Evolutionary conservation across 2,797 vertebrate species (phyloP), one percentile per base, ranked within the genome.

Genomic region (Gouania willdenowi): DNA sequence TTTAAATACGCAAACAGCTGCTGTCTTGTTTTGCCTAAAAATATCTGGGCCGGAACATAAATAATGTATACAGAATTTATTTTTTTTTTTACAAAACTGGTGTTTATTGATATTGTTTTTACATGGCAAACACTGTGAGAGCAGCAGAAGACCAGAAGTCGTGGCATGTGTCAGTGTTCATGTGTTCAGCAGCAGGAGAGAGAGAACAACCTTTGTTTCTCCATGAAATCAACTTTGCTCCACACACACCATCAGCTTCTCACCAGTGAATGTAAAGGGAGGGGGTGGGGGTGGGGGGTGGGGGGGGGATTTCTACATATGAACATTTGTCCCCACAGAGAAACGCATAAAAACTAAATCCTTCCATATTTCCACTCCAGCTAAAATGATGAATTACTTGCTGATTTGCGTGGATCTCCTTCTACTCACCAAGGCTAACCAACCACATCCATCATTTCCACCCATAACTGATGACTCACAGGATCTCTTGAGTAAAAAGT

Each of bases 41-140:
- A n/a, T n/a, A n/a, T n/a, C n/a, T n/a, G n/a, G n/a, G n/a, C n/a
- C n/a, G n/a, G n/a, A n/a, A n/a, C n/a, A n/a, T n/a, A n/a, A n/a
- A n/a, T n/a, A n/a, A n/a, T n/a, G n/a, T n/a, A n/a, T n/a, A n/a
- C n/a, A n/a, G n/a, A n/a, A n/a, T n/a, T n/a, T n/a, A n/a, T n/a
- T n/a, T n/a, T n/a, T n/a, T n/a, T n/a, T 20, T n/a, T n/a, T 20
- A 88, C 92, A 92, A 91, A 89, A 90, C 90, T 90, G 89, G 62
- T 94, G 91, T 91, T 88, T 91, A 92, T 87, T 91, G 82, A 89
- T 87, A 86, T 81, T 71, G 45, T 86, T 83, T 87, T 73, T 87
- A 89, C 89, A 90, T 91, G 47, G 84, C 63, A 32, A 91, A 90
- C 85, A 82, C 79, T 83, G 80, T 84, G 10, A 72, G 90, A 90